Percentiles rank a stretch among this genome's conserved stretches.
phyloP scores from a whole-genome alignment of 2,888 invertebrate genomes.

The Hermaeophaga mercurialis region DNA sequence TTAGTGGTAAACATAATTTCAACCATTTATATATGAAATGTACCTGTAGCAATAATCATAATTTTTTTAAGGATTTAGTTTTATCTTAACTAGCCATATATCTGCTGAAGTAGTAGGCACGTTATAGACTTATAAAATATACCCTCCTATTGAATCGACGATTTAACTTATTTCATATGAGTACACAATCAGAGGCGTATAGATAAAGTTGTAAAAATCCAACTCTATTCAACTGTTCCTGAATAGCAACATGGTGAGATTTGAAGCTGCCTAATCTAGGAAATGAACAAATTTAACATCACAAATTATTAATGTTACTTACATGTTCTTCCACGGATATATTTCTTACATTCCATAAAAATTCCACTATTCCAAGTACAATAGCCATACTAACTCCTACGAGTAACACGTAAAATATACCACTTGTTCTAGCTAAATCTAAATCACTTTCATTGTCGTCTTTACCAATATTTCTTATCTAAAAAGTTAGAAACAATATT shows the following conservation, averaged over 20 bases:
- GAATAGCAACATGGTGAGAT: not conserved
- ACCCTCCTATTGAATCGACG: too few species aligned
- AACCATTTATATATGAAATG: too few species aligned
- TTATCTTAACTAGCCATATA: too few species aligned
- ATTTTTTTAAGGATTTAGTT: too few species aligned
- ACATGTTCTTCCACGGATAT: constrained; percentile 82
- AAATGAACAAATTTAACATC: not conserved
- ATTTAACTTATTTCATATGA: too few species aligned
- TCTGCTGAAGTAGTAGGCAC: too few species aligned
- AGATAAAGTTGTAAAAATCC: too few species aligned
- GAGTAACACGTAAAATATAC: constrained; percentile 85
- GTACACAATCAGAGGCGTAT: too few species aligned
- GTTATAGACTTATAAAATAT: too few species aligned
- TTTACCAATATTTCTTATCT: constrained; percentile 21
- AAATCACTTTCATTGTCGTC: constrained; percentile 50
- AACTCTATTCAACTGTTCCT: not conserved
- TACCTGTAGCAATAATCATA: too few species aligned
- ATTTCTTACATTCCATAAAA: constrained; percentile 80
- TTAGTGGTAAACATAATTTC: too few species aligned
- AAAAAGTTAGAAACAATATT: too few species aligned
- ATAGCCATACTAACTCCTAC: constrained; percentile 74
- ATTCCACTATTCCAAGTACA: constrained; percentile 78
- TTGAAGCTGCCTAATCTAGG: not conserved
- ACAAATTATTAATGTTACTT: constrained; percentile 38
- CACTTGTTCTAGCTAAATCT: constrained; percentile 85